These are phyloP conservation scores for Myathropa florea DNA, from an alignment of 2,888 invertebrate genomes.

Conservation along the genomic window DNA sequence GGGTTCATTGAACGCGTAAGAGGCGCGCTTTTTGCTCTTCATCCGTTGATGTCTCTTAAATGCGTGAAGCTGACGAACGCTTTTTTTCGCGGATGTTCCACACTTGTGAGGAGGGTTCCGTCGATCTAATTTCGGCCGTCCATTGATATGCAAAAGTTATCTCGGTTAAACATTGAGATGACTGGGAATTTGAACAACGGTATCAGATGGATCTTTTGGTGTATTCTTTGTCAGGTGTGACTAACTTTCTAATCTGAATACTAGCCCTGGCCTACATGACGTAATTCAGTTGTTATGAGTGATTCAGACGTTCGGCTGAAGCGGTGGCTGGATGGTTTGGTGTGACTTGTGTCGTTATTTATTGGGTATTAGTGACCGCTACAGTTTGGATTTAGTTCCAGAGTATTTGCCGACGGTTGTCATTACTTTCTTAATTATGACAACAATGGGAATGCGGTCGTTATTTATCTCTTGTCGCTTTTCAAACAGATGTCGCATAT, in stretches of 20 bases:
- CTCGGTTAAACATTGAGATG: conserved; percentile 1
- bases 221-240: background rate
- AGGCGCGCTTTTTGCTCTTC: conserved; percentile 33
- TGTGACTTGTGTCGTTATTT: background rate
- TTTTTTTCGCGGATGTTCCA: background rate
- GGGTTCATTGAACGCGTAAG: conserved; percentile 63
- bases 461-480: background rate
- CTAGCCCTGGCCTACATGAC: conserved; percentile 44
- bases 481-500: background rate
- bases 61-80: background rate
- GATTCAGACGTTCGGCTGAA: background rate
- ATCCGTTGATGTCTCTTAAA: conserved; percentile 35
- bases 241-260: conserved; percentile 33
- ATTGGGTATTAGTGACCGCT: background rate
- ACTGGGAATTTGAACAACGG: conserved; percentile 14
- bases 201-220: background rate
- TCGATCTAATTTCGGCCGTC: conserved; percentile 32
- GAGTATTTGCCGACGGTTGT: background rate
- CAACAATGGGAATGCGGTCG: background rate
- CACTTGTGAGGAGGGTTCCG: background rate
- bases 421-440: background rate
- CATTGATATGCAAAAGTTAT: conserved; percentile 30
- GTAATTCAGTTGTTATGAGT: conserved; percentile 16
- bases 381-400: background rate
- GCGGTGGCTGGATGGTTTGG: background rate